phyloP scores from a whole-genome alignment of 2,888 invertebrate species.

The Cataglyphis livida region DNA sequence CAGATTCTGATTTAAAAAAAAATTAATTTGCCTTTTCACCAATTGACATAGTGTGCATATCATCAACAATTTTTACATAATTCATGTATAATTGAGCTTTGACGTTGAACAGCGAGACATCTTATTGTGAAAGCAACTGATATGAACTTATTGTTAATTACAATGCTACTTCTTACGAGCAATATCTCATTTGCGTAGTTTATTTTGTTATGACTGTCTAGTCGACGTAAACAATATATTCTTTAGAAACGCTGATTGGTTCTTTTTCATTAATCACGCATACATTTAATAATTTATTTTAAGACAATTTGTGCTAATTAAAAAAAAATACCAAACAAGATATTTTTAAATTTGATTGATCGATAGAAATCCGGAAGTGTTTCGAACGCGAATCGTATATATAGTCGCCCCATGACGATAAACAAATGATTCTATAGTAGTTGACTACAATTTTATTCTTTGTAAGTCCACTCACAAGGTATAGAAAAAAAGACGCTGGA shows the following conservation, averaged over 20 bases:
- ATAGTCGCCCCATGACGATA: background rate
- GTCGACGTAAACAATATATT: background rate
- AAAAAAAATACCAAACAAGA: background rate
- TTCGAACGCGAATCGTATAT: constrained; percentile 6
- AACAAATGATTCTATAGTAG: background rate
- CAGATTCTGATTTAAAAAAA: too few relatives aligned
- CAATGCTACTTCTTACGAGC: too few relatives aligned
- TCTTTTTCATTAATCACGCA: background rate
- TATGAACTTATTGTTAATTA: too few relatives aligned
- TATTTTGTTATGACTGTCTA: background rate
- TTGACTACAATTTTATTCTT: background rate
- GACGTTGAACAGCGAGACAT: background rate
- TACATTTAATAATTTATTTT: background rate
- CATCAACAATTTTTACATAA: background rate
- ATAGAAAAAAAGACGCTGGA: background rate
- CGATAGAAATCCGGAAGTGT: background rate
- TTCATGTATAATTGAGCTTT: background rate
- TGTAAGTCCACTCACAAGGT: background rate
- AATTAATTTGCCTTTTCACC: background rate
- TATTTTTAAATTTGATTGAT: constrained; percentile 30
- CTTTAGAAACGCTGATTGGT: background rate
- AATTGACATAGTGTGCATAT: background rate
- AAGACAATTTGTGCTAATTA: background rate
- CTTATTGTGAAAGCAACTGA: background rate
- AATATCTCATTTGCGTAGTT: too few relatives aligned